Evolutionary conservation across 2,113 vertebrate genomes (phyloP), one percentile per base, ranked within the genome.

Genomic region (Ursus arctos): DNA sequence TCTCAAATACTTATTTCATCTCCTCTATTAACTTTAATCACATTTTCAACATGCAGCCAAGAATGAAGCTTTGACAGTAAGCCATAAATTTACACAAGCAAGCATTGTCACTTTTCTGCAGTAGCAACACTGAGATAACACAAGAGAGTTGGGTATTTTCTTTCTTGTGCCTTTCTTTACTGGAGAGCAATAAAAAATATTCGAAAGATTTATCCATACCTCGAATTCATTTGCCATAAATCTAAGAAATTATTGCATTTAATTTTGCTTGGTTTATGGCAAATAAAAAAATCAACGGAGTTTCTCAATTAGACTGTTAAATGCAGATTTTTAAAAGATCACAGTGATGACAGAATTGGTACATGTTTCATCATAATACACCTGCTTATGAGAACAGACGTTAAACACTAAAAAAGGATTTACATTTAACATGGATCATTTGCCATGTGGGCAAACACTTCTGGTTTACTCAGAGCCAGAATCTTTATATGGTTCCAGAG

Each of bases 1-100:
- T 99, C 97, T 98, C 97, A 99, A 99, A 99, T 99, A 98, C 99
- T 99, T 99, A 98, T 98, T 99, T 97, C 99, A 98, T 99, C 99
- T 99, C 98, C 88, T 99, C 98, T 97, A 91, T 97, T 98, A 97
- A 98, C 98, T 99, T 99, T 98, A 99, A 99, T 99, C 99, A 98
- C 97, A 98, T 98, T 99, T 99, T 99, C 98, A 99, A 98, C 97
- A 98, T 94, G 96, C 98, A 99, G 99, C 98, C 98, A 99, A 99
- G 98, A 99, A 99, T n/a, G 98, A 98, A 98, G 98, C 98, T 98
- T 98, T 98, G 98, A 99, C 98, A 99, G 96, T 96, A 94, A 96
- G 99, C 99, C 99, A 99, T 97, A 97, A 98, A 97, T 98, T 98
- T 96, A 99, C 97, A 99, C 98, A 99, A 98, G 97, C 97, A 97